These are phyloP conservation scores for Protophormia terraenovae DNA, from an alignment of 2,888 invertebrate genomes.

Conservation along the genomic window DNA sequence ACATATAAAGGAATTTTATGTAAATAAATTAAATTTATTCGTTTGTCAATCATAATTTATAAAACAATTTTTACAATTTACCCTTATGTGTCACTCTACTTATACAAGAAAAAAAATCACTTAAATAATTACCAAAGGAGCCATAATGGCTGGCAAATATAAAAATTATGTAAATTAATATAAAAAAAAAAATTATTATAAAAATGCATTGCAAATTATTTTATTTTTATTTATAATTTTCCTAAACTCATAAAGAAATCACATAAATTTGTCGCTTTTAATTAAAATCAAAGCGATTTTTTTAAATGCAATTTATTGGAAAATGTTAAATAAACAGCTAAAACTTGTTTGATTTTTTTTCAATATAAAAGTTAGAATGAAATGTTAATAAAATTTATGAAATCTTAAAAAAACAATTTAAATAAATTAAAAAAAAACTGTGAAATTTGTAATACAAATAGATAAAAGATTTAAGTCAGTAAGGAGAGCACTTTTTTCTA, in stretches of 20 bases:
- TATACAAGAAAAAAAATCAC: neutral
- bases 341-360: neutral
- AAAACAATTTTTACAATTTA: neutral
- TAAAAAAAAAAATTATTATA: neutral
- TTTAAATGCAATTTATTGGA: neutral
- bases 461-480: no score
- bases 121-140: neutral
- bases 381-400: neutral
- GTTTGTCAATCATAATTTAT: conserved; percentile 61
- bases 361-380: neutral
- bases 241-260: neutral
- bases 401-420: neutral
- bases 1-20: neutral
- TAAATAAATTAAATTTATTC: conserved; percentile 7
- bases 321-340: neutral
- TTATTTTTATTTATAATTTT: neutral
- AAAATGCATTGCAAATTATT: no score
- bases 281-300: neutral
- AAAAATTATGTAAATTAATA: neutral
- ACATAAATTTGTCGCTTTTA: neutral
- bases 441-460: no score
- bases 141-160: neutral
- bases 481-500: no score
- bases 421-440: no score
- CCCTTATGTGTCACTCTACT: neutral